Conservation (phyloP, 92 coral and sea anemone species). For the Parazoanthus atlanticus region DNA sequence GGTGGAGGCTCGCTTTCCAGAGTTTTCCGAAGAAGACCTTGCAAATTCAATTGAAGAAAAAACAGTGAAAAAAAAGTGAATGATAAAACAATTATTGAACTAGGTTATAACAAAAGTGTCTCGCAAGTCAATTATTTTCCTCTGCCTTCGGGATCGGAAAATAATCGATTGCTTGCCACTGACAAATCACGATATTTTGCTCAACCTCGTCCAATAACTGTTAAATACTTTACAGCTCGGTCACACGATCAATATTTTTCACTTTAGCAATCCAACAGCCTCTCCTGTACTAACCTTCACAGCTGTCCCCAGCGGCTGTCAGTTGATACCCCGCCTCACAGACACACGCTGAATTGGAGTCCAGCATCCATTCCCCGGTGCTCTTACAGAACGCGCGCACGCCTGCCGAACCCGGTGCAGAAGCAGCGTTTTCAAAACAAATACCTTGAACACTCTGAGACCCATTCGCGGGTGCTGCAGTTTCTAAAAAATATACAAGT, state of each 20-base stretch:
- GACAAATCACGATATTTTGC: too few species aligned
- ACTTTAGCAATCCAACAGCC: neutral
- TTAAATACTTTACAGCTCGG: neutral
- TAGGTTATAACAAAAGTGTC: too few species aligned
- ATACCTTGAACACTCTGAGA: neutral
- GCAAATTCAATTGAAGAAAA: too few species aligned
- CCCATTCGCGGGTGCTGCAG: conserved; percentile 1
- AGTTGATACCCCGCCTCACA: conserved; percentile 19
- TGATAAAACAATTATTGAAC: too few species aligned
- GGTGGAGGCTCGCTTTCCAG: too few species aligned
- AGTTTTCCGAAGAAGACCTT: too few species aligned
- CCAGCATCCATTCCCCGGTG: neutral
- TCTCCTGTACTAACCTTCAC: conserved; percentile 1
- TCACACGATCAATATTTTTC: neutral
- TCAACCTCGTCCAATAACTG: too few species aligned
- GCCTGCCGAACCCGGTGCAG: neutral
- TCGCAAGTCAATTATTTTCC: too few species aligned
- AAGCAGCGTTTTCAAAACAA: neutral
- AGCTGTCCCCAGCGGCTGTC: neutral
- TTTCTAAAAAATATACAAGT: neutral
- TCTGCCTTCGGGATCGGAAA: too few species aligned
- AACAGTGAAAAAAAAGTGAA: too few species aligned
- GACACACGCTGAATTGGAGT: neutral
- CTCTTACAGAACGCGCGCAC: neutral
- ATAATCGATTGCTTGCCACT: too few species aligned